Base-by-base conservation (phyloP, 2,797 vertebrate genomes). In the Schizopygopsis malacanthus region DNA sequence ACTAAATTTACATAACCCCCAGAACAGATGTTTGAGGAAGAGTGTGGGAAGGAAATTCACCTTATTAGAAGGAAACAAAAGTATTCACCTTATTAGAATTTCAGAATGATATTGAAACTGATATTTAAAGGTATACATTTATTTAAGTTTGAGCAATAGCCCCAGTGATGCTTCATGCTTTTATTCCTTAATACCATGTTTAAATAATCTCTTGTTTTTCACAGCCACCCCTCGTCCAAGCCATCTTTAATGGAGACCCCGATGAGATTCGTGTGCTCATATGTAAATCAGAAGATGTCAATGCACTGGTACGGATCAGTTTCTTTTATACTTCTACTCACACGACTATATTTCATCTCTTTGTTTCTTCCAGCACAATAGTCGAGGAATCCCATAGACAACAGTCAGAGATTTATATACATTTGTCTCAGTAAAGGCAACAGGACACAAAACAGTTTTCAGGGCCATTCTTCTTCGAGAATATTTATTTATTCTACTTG, bases 241-340 rank as follows among this genome's bases (percentile, higher is more conserved):
- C 98, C 0, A 98, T 99, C 92, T 99, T 99, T 93, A 97, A 95
- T 0, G 97, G 97, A n/a, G 97, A 99, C 90, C 96, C 97, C 1
- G 98, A 99, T 80, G 98, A 99, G 94, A 98, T 99, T 86, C 96
- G 97, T 2, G 96, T 97, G 96, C 94, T 99, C 90, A 98, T 99
- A 91, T 98, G 97, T 93, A 99, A 99, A 93, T 98, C 98, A 0
- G 98, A 99, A 92, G 98, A 99, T 92, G 97, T 99, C 92, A 99
- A 99, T 6, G 96, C 96, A 90, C 93, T 97, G 98, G 98, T 99
- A 95, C 91, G 92, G 81, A 37, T 25, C 52, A 25, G 25, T 81
- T 69, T 59, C 84, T 63, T 37, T 25, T n/a, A 43, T 79, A 67
- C 78, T 78, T 65, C 54, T 28, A 41, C 22, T 69, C 45, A 28